A percentile compares a stretch with the other conserved stretches of the same genome.
phyloP scores from a whole-genome alignment of 2,888 invertebrate genomes.

The Pterostichus niger region DNA sequence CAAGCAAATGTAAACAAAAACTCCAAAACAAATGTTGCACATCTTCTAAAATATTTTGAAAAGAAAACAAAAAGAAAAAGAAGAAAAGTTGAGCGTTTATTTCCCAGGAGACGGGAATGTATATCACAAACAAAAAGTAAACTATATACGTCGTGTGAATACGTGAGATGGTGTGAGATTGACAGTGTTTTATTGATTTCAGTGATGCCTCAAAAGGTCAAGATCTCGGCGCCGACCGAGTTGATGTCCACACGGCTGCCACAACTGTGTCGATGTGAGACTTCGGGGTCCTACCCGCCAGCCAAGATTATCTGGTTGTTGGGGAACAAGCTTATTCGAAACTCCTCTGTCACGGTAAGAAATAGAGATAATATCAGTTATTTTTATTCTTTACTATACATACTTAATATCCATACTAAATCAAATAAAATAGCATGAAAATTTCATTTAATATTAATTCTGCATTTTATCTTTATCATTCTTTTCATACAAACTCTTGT shows the following conservation, averaged over 20 bases:
- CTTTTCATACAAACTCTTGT: too few species aligned
- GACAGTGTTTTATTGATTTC: slow-evolving; percentile 71
- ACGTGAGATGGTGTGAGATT: slow-evolving; percentile 39
- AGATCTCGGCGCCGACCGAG: slow-evolving; percentile 86
- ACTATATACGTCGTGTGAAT: slow-evolving; percentile 57
- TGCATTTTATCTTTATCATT: too few species aligned
- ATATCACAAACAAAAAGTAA: slow-evolving; percentile 62
- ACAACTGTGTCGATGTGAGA: slow-evolving; percentile 87
- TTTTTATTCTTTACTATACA: neutral
- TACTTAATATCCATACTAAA: too few species aligned
- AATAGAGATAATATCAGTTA: neutral
- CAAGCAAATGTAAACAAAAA: neutral
- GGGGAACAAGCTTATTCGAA: slow-evolving; percentile 84
- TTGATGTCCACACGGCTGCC: slow-evolving; percentile 87
- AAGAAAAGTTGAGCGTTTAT: slow-evolving; percentile 57
- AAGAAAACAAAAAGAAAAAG: slow-evolving; percentile 34
- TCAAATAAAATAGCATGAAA: too few species aligned
- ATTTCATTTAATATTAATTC: too few species aligned
- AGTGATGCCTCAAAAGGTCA: slow-evolving; percentile 90
- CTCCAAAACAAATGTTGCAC: neutral
- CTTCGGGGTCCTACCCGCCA: slow-evolving; percentile 90
- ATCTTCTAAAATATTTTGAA: slow-evolving; percentile 52
- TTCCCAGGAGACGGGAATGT: slow-evolving; percentile 54
- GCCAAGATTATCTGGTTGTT: slow-evolving; percentile 91
- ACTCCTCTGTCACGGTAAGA: slow-evolving; percentile 81